Base-by-base conservation (phyloP, 2,888 invertebrate species). In the Merodon equestris region DNA sequence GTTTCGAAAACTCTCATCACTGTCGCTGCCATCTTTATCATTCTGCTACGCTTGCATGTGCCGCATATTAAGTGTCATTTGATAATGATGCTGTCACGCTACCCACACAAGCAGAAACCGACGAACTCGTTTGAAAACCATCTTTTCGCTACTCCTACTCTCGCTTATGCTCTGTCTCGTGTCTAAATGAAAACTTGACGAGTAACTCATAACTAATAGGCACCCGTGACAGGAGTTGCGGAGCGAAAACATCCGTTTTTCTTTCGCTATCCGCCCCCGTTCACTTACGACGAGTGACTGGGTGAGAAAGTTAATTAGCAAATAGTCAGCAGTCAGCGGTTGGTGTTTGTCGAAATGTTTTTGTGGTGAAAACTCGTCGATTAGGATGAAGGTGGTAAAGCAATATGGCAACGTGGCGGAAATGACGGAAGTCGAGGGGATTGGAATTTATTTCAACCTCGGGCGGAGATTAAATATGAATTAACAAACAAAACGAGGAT, bases 101-200 rank as follows among this genome's bases (percentile, higher is more conserved):
- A 13, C 42, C 13, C 14, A 34, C 14, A 57, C 71, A 76, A n/a
- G n/a, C n/a, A n/a, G n/a, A n/a, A n/a, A n/a, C n/a, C n/a, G n/a
- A n/a, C n/a, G n/a, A n/a, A n/a, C n/a, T n/a, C n/a, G n/a, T 76
- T 72, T 76, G 71, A 77, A 72, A 67, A 77, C 67, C 61, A 76
- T 70, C 53, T 15, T 67, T 44, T 42, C 50, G 27, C 40, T 47
- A 45, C 38, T 50, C 38, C 1, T 42, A 14, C 13, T 53, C 12
- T 1, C 18, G 13, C 17, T 58, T 47, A 51, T 60, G 40, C 51
- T 4, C 17, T 27, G 36, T 51, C 53, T 73, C 58, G 34, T 27
- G 45, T 42, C 42, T 14, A 47, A 60, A 36, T 58, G 70, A 45
- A 71, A 76, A 76, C 66, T 71, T 76, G 71, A 60, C 48, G 64